These are phyloP conservation scores for Paguma larvata DNA, from an alignment of 2,797 vertebrate genomes.

Conservation along the genomic window DNA sequence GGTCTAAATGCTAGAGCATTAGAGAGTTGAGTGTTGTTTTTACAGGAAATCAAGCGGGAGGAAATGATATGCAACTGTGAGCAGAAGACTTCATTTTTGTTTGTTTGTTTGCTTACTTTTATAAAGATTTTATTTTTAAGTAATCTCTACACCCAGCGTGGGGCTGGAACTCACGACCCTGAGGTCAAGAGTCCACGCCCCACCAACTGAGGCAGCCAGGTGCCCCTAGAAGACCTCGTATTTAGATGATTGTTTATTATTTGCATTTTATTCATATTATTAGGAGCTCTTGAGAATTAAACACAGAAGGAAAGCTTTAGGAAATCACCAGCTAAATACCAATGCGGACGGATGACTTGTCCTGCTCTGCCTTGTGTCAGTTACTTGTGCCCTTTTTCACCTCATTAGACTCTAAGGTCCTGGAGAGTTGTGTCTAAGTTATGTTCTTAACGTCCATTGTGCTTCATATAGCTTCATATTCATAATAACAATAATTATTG, in stretches of 20 bases:
- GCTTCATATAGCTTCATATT: background rate
- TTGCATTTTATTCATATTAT: conserved; percentile 59
- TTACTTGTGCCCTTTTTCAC: background rate
- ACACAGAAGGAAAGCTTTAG: conserved; percentile 2
- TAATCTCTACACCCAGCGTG: too few relatives aligned
- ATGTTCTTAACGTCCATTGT: background rate
- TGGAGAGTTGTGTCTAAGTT: background rate
- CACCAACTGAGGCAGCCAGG: too few relatives aligned
- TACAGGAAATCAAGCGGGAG: background rate
- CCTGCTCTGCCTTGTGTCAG: background rate
- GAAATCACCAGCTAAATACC: background rate
- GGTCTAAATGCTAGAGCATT: background rate
- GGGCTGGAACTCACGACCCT: too few relatives aligned
- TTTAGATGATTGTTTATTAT: background rate
- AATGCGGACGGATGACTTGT: background rate
- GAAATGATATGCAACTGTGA: background rate
- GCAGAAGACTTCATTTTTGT: background rate
- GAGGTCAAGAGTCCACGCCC: too few relatives aligned
- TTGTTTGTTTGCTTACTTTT: background rate
- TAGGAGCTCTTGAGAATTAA: background rate
- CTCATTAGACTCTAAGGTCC: background rate
- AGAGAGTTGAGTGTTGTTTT: background rate
- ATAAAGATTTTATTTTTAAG: background rate
- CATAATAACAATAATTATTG: background rate
- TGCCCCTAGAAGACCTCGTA: background rate